A percentile compares a stretch with the other conserved stretches of the same genome.
These are phyloP conservation scores for Synergus japonicus DNA, from an alignment of 2,888 invertebrate species.

Conservation along the genomic window DNA sequence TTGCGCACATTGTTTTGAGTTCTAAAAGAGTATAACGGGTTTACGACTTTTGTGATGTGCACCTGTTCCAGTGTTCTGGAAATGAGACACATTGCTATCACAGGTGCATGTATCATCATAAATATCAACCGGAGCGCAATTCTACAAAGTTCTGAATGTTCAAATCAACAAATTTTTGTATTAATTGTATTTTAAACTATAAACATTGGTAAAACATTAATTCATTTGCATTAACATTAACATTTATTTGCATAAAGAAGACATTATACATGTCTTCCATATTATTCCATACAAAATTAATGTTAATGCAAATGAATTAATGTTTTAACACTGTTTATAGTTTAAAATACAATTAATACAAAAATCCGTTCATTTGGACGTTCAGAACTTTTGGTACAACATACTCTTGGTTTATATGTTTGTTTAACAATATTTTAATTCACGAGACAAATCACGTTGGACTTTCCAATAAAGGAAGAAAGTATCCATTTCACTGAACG, in stretches of 20 bases:
- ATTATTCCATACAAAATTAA: no score
- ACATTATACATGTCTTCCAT: no score
- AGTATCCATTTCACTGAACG: background rate
- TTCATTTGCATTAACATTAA: no score
- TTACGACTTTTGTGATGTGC: slow-evolving; percentile 16
- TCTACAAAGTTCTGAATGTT: background rate
- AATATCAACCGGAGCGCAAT: background rate
- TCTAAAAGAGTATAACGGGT: slow-evolving; percentile 16
- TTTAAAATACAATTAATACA: no score
- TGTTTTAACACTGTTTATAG: no score
- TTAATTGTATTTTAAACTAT: no score
- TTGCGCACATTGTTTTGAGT: slow-evolving; percentile 24
- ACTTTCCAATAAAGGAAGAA: background rate
- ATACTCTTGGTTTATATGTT: background rate
- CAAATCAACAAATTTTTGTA: no score
- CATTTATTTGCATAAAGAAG: no score
- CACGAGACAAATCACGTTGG: background rate
- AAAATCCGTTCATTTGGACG: no score
- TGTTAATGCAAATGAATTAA: no score
- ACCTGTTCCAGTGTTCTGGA: slow-evolving; percentile 19
- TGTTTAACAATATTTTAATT: background rate
- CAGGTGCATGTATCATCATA: background rate
- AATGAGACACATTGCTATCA: background rate
- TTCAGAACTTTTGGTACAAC: no score
- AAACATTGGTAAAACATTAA: no score